A percentile compares a stretch with the other conserved stretches of the same genome.
Evolutionary conservation across 2,888 invertebrate species (phyloP).

Genomic region (Drosophila robusta): DNA sequence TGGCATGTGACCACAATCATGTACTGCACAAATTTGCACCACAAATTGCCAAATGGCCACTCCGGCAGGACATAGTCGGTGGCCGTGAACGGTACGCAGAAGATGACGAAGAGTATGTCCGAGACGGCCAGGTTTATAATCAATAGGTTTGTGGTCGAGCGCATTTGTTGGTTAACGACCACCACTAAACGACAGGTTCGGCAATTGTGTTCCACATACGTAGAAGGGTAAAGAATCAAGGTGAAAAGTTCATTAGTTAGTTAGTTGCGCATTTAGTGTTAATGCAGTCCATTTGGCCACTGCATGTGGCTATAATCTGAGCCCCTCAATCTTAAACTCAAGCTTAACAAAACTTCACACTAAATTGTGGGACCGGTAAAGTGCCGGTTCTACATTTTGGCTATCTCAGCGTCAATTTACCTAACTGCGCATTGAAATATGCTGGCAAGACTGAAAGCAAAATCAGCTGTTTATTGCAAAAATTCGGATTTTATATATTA

Average conservation of each 20-base stretch:
- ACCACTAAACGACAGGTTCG: conserved; percentile 87
- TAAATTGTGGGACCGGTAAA: too few species aligned
- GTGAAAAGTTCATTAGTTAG: conserved; percentile 20
- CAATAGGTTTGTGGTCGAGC: conserved; percentile 95
- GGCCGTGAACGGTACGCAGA: conserved; percentile 97
- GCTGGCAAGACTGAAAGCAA: too few species aligned
- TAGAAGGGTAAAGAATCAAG: neutral
- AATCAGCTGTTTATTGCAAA: too few species aligned
- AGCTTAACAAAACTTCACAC: too few species aligned
- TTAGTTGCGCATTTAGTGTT: neutral
- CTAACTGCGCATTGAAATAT: too few species aligned
- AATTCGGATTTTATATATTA: too few species aligned
- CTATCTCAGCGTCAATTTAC: too few species aligned
- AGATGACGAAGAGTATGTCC: conserved; percentile 95
- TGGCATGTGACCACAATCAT: conserved; percentile 96
- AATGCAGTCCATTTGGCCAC: too few species aligned
- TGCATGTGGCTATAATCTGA: too few species aligned
- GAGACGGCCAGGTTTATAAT: conserved; percentile 96
- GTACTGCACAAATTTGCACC: conserved; percentile 95
- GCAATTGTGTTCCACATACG: neutral
- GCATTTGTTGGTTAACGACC: conserved; percentile 94
- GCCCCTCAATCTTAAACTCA: too few species aligned
- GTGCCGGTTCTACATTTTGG: too few species aligned
- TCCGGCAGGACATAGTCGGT: conserved; percentile 93
- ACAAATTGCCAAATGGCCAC: conserved; percentile 96